Percentiles rank a stretch among this genome's conserved stretches.
Conservation (phyloP, 2,888 invertebrate genomes). For the Ceratothoa steindachneri region DNA sequence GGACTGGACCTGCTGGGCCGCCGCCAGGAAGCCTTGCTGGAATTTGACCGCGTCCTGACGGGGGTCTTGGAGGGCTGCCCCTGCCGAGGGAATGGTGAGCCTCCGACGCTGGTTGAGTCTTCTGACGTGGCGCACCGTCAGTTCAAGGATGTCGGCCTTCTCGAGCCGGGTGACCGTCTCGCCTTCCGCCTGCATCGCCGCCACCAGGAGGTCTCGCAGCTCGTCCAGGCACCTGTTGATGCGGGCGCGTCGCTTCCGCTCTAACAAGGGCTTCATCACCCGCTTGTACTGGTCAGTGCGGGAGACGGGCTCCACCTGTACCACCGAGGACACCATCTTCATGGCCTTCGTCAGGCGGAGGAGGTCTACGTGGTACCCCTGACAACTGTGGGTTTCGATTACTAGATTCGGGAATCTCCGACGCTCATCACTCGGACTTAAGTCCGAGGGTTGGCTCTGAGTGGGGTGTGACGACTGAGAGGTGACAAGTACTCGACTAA, state of each 20-base stretch:
- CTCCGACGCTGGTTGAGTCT: conserved; percentile 41
- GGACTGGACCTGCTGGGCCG: conserved; percentile 45
- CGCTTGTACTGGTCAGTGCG: conserved; percentile 46
- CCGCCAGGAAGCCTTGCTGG: conserved; percentile 46
- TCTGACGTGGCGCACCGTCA: conserved; percentile 79
- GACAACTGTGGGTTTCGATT: no score
- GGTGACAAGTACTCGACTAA: no score
- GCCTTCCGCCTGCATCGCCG: conserved; percentile 77
- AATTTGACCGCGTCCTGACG: conserved; percentile 43
- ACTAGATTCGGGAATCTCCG: no score
- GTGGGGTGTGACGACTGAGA: no score
- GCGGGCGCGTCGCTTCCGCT: conserved; percentile 78
- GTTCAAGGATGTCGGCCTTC: conserved; percentile 80
- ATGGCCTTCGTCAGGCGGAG: no score
- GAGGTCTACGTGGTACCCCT: no score
- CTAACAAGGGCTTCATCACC: conserved; percentile 88
- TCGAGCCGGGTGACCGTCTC: conserved; percentile 82
- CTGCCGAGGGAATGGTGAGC: conserved; percentile 32
- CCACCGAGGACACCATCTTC: conserved; percentile 40
- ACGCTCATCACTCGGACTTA: no score
- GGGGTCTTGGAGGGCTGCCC: conserved; percentile 29
- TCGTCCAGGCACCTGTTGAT: conserved; percentile 87
- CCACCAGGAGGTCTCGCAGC: conserved; percentile 81
- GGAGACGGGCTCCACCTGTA: conserved; percentile 42
- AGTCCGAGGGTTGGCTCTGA: no score